A percentile compares a stretch with the other conserved stretches of the same genome.
Evolutionary conservation across 2,113 vertebrate species (phyloP).

Genomic region (Hylia prasina): DNA sequence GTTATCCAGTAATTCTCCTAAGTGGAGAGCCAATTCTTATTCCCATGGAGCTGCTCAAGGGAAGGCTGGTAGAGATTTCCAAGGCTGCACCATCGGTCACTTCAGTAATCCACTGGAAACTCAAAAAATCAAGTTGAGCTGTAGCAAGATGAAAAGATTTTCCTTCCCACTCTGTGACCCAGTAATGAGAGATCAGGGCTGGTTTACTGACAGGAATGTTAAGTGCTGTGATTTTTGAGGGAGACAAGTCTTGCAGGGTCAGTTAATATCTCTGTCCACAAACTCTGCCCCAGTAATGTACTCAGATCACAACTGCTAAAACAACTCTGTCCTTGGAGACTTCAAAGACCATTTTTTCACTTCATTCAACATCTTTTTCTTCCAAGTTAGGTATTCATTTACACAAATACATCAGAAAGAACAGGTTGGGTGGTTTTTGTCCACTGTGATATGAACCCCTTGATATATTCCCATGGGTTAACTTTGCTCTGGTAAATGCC

Average conservation of each 20-base stretch:
- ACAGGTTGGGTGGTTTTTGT: neutral
- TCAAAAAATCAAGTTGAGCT: neutral
- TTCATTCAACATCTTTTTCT: neutral
- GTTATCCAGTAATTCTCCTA: neutral
- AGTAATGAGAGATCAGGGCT: neutral
- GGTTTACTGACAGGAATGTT: neutral
- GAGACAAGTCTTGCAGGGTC: neutral
- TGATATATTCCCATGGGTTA: neutral
- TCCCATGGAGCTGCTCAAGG: rapidly evolving
- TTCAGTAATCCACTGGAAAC: neutral
- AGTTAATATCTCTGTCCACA: neutral
- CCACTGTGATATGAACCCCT: neutral
- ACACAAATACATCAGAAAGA: neutral
- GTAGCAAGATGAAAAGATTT: neutral
- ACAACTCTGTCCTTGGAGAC: neutral
- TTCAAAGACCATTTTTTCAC: neutral
- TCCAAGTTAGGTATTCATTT: neutral
- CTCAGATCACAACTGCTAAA: neutral
- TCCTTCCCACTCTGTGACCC: neutral
- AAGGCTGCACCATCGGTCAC: neutral
- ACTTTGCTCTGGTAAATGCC: neutral
- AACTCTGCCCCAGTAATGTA: neutral
- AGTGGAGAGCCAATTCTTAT: neutral
- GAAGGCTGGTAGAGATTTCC: neutral
- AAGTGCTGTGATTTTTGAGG: neutral